phyloP scores from a whole-genome alignment of 2,888 invertebrate genomes.

The Drosophila mimica region DNA sequence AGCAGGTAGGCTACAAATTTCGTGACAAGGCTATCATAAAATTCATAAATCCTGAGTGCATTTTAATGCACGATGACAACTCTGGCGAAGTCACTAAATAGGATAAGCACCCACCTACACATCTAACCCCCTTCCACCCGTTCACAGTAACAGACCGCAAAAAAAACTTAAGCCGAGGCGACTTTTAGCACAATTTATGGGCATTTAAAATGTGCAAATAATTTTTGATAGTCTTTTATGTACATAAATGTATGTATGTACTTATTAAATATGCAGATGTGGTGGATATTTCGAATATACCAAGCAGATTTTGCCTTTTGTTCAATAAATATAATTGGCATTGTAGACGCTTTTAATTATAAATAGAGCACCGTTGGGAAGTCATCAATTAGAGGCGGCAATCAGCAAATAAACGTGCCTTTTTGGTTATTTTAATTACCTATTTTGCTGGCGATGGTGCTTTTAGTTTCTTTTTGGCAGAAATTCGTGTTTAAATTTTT shows the following conservation, averaged over 20 bases:
- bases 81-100: constrained; percentile 57
- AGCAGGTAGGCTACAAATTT: constrained; percentile 51
- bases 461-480: constrained; percentile 57
- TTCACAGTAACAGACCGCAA: constrained; percentile 26
- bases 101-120: constrained; percentile 59
- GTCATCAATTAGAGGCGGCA: constrained; percentile 68
- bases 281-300: constrained; percentile 20
- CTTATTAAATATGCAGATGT: constrained; percentile 15
- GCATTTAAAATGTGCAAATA: constrained; percentile 60
- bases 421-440: constrained; percentile 66
- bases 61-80: constrained; percentile 39
- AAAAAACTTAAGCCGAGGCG: constrained; percentile 53
- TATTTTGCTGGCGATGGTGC: constrained; percentile 40
- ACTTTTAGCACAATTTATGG: constrained; percentile 65
- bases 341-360: constrained; percentile 69
- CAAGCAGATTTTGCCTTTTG: constrained; percentile 46
- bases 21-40: constrained; percentile 36
- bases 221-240: constrained; percentile 66
- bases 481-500: constrained; percentile 63
- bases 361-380: constrained; percentile 70
- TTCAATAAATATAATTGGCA: constrained; percentile 71
- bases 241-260: constrained; percentile 14
- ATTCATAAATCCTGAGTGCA: constrained; percentile 15
- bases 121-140: neutral
- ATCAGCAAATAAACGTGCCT: constrained; percentile 38